phyloP scores from a whole-genome alignment of 2,888 invertebrate species.

The Endomychus coccineus region DNA sequence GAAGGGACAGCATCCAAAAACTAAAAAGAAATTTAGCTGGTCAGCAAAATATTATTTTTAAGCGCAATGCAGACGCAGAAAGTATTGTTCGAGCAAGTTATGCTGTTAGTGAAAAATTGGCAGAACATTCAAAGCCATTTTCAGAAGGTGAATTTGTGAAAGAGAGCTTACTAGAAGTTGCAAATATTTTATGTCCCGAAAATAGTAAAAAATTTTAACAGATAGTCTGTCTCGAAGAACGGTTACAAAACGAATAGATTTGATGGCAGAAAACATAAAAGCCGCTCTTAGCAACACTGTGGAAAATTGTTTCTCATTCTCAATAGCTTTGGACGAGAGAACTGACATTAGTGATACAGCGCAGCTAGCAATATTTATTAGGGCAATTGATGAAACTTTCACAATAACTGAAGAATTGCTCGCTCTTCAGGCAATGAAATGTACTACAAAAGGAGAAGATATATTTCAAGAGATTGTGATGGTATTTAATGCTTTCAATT shows the following conservation, averaged over 20 bases:
- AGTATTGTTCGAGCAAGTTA: constrained; percentile 16
- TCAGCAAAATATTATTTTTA: constrained; percentile 12
- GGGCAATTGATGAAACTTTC: too few species aligned
- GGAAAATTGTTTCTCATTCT: constrained; percentile 14
- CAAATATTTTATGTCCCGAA: constrained; percentile 16
- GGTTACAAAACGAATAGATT: constrained; percentile 16
- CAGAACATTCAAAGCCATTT: too few species aligned
- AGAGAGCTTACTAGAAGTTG: constrained; percentile 12
- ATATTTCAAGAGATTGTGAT: constrained; percentile 17
- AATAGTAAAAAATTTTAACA: constrained; percentile 16
- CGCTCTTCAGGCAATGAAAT: constrained; percentile 3
- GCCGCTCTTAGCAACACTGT: constrained; percentile 11
- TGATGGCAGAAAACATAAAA: constrained; percentile 16
- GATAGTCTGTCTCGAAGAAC: constrained; percentile 14
- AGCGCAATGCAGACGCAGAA: constrained; percentile 13
- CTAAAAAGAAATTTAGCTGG: constrained; percentile 13
- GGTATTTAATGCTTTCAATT: constrained; percentile 12
- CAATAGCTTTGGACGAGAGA: too few species aligned
- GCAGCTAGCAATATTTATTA: constrained; percentile 14
- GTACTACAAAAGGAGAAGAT: constrained; percentile 13
- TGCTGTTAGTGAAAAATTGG: constrained; percentile 11
- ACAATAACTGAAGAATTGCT: constrained; percentile 16
- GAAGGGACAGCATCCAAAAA: constrained; percentile 9
- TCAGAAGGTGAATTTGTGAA: too few species aligned
- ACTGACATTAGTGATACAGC: constrained; percentile 16